Conservation (phyloP, 2,113 vertebrate genomes). For the Zosterops japonicus region DNA sequence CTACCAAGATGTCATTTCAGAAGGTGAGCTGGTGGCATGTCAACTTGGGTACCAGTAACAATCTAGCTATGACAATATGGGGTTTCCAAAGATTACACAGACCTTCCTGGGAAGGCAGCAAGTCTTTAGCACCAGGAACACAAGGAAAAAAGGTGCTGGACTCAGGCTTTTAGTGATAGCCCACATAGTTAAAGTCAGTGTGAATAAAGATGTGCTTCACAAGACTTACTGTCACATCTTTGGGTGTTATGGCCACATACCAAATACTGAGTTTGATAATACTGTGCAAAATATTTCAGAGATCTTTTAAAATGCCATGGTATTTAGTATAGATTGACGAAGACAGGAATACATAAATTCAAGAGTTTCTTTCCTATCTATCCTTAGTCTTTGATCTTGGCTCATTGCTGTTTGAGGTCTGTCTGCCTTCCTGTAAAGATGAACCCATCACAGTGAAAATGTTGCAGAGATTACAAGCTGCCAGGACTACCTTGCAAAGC, state of each 20-base stretch:
- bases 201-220: background rate
- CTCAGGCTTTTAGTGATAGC: background rate
- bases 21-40: background rate
- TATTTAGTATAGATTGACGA: background rate
- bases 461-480: background rate
- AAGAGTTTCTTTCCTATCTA: background rate
- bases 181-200: background rate
- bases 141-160: no score
- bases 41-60: fast-evolving
- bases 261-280: background rate
- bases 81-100: background rate
- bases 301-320: background rate
- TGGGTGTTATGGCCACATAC: background rate
- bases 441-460: background rate
- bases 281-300: background rate
- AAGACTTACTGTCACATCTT: background rate
- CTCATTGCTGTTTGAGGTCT: background rate
- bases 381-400: background rate
- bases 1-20: background rate
- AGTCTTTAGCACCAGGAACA: background rate
- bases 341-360: background rate
- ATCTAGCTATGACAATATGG: background rate
- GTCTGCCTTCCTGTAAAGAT: background rate
- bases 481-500: background rate
- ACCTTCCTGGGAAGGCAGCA: background rate